These are phyloP conservation scores for Xiphophorus couchianus DNA, from an alignment of 2,113 vertebrate species.

Conservation along the genomic window DNA sequence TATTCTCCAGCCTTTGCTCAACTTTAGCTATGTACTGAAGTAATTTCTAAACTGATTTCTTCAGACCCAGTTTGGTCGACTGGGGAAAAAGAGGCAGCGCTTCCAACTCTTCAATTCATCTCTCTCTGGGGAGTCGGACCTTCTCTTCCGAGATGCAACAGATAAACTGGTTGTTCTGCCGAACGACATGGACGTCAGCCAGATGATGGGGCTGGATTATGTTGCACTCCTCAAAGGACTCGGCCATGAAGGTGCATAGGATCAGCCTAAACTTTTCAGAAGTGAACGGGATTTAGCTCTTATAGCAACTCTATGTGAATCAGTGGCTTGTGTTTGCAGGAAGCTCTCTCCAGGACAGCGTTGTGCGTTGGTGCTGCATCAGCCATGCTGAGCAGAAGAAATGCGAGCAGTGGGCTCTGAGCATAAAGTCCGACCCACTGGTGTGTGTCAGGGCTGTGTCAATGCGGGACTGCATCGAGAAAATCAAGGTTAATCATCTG, in stretches of 20 bases:
- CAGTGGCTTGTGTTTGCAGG: constrained; percentile 71
- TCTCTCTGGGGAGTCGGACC: constrained; percentile 79
- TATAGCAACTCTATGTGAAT: neutral
- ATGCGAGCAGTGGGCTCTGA: constrained; percentile 90
- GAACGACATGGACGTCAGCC: constrained; percentile 83
- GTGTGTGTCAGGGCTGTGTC: constrained; percentile 86
- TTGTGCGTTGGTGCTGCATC: constrained; percentile 92
- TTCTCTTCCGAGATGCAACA: constrained; percentile 87
- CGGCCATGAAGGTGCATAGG: constrained; percentile 87
- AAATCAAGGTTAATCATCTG: constrained; percentile 83
- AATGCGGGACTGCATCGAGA: constrained; percentile 86
- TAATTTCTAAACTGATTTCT: neutral
- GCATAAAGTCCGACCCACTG: constrained; percentile 84
- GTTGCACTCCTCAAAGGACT: constrained; percentile 88
- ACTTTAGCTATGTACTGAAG: neutral
- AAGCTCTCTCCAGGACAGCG: constrained; percentile 88
- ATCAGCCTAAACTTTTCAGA: neutral
- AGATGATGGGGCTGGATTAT: constrained; percentile 88
- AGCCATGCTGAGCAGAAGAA: constrained; percentile 87
- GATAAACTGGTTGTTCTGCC: constrained; percentile 78
- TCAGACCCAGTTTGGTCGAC: constrained; percentile 84
- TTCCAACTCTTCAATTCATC: constrained; percentile 87
- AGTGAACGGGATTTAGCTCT: neutral
- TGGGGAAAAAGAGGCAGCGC: constrained; percentile 78
- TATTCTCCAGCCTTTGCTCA: neutral